Base-by-base conservation (phyloP, 2,113 vertebrate genomes). In the Tamias sibiricus region DNA sequence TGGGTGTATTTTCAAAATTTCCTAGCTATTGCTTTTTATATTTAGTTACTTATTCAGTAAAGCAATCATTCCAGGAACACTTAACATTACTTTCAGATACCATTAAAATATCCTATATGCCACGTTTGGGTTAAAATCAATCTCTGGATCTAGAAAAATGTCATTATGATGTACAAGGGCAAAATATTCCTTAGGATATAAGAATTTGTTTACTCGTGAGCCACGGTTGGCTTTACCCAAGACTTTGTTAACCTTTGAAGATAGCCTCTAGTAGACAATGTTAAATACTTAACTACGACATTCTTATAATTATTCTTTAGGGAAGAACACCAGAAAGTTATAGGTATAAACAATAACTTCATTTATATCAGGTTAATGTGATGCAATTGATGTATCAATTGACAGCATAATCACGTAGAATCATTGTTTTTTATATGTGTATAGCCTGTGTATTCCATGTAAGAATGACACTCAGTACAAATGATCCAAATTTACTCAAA, bases 1-100 rank as follows among this genome's bases (percentile, higher is more conserved):
- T 68, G 52, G 5, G 28, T 59, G 22, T 62, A 80, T 69, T 62
- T 92, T 83, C 35, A 10, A 76, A 79, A 19, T 26, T 69, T 49
- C 40, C 32, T 68, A 83, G 22, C 52, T 54, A 68, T 16, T 87
- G 14, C 3, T 9, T 69, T 93, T 95, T 74, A 79, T 37, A 57
- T 95, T 69, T 94, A 83, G 28, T 64, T 79, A 44, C n/a, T 90
- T 42, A 68, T 69, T n/a, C 47, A 87, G 62, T 89, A 69, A 75
- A 81, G 66, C 84, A 57, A 84, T 42, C 35, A 75, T 30, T 49
- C 13, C 64, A 83, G 52, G 42, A 4, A 90, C 37, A 89, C 52
- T 69, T 66, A 80, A 49, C 37, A 79, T 20, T 92, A 77, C 30
- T 22, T 90, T 88, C 11, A 87, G 80, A 71, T 12, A n/a, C 2